Evolutionary conservation across 2,113 vertebrate species (phyloP).

Genomic region (Antigone vipio): DNA sequence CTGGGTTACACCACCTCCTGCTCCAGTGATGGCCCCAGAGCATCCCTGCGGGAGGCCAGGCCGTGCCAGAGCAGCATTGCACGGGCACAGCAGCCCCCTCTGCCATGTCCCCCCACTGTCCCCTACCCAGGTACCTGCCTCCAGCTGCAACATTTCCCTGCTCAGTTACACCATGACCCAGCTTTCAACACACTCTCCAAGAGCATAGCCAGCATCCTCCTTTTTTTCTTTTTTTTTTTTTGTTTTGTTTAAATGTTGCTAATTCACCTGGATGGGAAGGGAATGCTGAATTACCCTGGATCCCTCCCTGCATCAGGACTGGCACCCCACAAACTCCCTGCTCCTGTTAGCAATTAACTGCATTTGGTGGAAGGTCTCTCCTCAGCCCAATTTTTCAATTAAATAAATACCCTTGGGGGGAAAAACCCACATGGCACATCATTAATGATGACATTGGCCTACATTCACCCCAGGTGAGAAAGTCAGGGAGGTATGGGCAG

Average conservation of each 20-base stretch:
- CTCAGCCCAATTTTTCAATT: neutral
- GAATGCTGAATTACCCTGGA: neutral
- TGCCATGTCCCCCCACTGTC: too few relatives aligned
- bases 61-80: neutral
- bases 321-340: neutral
- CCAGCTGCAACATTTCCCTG: neutral
- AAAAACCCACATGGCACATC: neutral
- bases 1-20: neutral
- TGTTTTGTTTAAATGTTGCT: neutral
- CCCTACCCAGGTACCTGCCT: neutral
- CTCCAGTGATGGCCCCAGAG: fast-evolving
- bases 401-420: neutral
- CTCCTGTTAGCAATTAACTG: neutral
- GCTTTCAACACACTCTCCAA: neutral
- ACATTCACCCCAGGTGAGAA: neutral
- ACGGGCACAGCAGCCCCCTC: neutral
- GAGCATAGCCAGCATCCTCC: neutral
- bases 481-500: neutral
- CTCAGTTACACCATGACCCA: neutral
- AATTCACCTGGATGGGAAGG: neutral
- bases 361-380: neutral
- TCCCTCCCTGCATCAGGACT: neutral
- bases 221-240: neutral
- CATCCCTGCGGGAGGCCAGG: neutral
- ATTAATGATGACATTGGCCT: neutral